Evolutionary conservation across 2,888 invertebrate genomes (phyloP).

Genomic region (Elegia similella): DNA sequence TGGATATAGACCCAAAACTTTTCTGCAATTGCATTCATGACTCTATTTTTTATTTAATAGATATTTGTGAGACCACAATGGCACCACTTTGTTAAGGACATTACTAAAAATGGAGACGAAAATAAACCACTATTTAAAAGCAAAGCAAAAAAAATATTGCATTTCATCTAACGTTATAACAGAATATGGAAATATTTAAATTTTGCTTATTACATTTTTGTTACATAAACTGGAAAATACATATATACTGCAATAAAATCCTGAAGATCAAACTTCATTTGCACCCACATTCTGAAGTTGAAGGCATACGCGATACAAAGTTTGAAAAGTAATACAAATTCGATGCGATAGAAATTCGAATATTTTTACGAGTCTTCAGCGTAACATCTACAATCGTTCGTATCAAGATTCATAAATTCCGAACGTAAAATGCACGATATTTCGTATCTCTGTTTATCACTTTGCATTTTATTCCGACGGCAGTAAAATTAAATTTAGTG

Average conservation of each 20-base stretch:
- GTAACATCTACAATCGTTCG: conserved; percentile 16
- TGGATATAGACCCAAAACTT: too few species aligned
- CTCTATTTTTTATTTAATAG: too few species aligned
- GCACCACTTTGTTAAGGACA: too few species aligned
- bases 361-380: conserved; percentile 16
- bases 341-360: conserved; percentile 16
- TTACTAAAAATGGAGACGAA: too few species aligned
- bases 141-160: too few species aligned
- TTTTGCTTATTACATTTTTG: neutral
- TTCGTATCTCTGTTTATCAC: conserved; percentile 11
- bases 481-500: conserved; percentile 9
- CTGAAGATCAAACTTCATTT: conserved; percentile 10
- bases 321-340: conserved; percentile 15
- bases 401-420: conserved; percentile 19
- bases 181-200: neutral
- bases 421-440: conserved; percentile 15
- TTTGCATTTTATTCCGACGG: conserved; percentile 9
- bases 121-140: too few species aligned
- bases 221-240: neutral
- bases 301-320: conserved; percentile 14
- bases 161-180: too few species aligned
- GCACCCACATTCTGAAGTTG: conserved; percentile 2
- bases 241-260: neutral
- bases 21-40: too few species aligned
- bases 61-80: too few species aligned